A percentile compares a stretch with the other conserved stretches of the same genome.
phyloP scores from a whole-genome alignment of 2,113 vertebrate species.

The Oncorhynchus nerka region DNA sequence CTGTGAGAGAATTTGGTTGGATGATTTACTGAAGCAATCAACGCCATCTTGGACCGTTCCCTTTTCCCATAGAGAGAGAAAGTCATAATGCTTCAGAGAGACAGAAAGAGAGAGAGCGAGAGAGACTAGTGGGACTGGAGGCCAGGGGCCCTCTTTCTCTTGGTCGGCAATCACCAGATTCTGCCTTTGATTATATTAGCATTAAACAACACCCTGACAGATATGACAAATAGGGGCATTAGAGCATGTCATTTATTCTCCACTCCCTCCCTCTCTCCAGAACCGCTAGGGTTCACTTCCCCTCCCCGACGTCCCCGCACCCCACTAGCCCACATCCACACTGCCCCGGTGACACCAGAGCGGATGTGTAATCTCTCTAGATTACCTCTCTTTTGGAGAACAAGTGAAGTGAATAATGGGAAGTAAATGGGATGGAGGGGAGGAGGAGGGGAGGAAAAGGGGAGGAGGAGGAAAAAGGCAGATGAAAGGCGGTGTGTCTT shows the following conservation, averaged over 20 bases:
- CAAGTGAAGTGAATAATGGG: conserved; percentile 61
- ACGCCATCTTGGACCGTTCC: conserved; percentile 61
- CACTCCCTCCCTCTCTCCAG: conserved; percentile 25
- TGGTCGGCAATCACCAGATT: conserved; percentile 67
- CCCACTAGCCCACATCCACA: conserved; percentile 55
- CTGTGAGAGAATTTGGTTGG: conserved; percentile 78
- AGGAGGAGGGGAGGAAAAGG: conserved; percentile 27
- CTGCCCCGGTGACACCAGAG: conserved; percentile 60
- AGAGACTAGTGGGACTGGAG: background rate
- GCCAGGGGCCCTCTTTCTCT: too few species aligned
- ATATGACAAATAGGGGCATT: conserved; percentile 91
- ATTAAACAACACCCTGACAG: conserved; percentile 88
- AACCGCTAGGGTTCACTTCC: conserved; percentile 5
- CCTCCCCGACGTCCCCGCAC: conserved; percentile 62
- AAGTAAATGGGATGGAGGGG: conserved; percentile 36
- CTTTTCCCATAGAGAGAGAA: conserved; percentile 13
- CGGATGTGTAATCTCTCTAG: conserved; percentile 70
- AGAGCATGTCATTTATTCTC: conserved; percentile 79
- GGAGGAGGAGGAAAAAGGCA: conserved; percentile 14
- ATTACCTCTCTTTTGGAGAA: conserved; percentile 50
- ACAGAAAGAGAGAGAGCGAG: background rate
- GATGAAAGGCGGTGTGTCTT: conserved; percentile 50
- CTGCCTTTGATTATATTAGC: conserved; percentile 87
- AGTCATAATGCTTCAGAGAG: background rate
- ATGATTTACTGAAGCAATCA: conserved; percentile 84